Conservation (phyloP, 2,797 vertebrate genomes). For the Antennarius maculatus region DNA sequence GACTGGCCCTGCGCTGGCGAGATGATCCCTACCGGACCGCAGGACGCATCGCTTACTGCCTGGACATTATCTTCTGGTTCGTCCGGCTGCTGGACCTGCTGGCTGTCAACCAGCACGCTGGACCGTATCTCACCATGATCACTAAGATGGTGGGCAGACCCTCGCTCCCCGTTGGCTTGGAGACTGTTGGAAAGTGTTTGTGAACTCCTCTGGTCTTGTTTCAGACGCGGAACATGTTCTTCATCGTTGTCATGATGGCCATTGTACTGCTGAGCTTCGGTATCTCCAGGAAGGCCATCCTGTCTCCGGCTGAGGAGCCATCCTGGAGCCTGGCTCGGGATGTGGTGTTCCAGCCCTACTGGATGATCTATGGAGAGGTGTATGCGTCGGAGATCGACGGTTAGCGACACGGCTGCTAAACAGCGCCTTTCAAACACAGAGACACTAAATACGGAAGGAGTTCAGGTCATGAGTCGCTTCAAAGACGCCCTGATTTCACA, state of each 20-base stretch:
- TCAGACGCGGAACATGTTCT: constrained; percentile 97
- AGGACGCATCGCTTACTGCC: constrained; percentile 90
- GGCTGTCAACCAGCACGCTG: constrained; percentile 94
- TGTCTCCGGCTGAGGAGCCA: constrained; percentile 89
- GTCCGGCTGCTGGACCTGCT: constrained; percentile 92
- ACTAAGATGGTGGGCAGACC: constrained; percentile 90
- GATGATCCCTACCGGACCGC: constrained; percentile 76
- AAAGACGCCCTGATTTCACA: too few species aligned
- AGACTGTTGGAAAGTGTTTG: not conserved
- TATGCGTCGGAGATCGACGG: constrained; percentile 91
- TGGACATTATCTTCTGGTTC: constrained; percentile 99
- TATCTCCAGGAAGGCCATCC: constrained; percentile 93
- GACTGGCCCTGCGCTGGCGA: constrained; percentile 86
- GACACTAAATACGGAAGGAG: not conserved
- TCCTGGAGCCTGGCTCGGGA: constrained; percentile 92
- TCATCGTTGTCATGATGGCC: constrained; percentile 97
- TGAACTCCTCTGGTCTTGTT: not conserved
- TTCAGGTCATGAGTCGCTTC: too few species aligned
- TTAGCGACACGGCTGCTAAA: constrained; percentile 63
- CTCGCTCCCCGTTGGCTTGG: not conserved
- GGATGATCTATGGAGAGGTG: constrained; percentile 99
- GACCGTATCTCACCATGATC: constrained; percentile 97
- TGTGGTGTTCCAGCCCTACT: constrained; percentile 94
- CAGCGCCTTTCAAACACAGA: not conserved
- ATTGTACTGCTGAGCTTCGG: constrained; percentile 95